These are phyloP conservation scores for Synanthedon tipuliformis DNA, from an alignment of 2,888 invertebrate species.

Conservation along the genomic window DNA sequence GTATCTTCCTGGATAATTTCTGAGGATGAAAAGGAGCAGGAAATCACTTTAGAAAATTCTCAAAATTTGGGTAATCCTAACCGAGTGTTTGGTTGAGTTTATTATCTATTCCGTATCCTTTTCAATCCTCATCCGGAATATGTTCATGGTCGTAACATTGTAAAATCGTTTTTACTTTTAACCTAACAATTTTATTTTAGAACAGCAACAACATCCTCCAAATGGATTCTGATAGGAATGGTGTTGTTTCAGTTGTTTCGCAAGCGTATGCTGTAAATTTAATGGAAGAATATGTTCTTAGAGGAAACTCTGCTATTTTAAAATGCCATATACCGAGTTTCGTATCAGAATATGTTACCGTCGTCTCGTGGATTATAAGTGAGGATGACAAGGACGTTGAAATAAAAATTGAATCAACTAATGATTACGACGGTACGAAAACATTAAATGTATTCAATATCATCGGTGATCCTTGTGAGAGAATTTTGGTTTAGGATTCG, in stretches of 20 bases:
- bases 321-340: conserved; percentile 95
- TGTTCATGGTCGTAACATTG: no score
- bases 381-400: conserved; percentile 69
- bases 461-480: conserved; percentile 1
- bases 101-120: background rate
- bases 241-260: conserved; percentile 83
- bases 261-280: conserved; percentile 91
- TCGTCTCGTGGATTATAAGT: conserved; percentile 88
- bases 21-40: conserved; percentile 68
- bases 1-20: conserved; percentile 89
- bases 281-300: conserved; percentile 92
- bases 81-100: background rate
- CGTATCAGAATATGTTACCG: conserved; percentile 89
- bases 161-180: no score
- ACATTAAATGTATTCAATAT: conserved; percentile 2
- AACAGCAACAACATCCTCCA: background rate
- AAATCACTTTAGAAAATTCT: conserved; percentile 44
- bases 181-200: no score
- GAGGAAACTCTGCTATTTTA: conserved; percentile 90
- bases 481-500: conserved; percentile 24
- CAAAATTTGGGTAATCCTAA: conserved; percentile 39
- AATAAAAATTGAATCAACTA: conserved; percentile 51
- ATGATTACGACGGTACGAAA: conserved; percentile 45
- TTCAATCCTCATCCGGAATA: background rate
- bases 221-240: conserved; percentile 9